Evolutionary conservation across 2,888 invertebrate genomes (phyloP).

Genomic region (Schrankia costaestrigalis): DNA sequence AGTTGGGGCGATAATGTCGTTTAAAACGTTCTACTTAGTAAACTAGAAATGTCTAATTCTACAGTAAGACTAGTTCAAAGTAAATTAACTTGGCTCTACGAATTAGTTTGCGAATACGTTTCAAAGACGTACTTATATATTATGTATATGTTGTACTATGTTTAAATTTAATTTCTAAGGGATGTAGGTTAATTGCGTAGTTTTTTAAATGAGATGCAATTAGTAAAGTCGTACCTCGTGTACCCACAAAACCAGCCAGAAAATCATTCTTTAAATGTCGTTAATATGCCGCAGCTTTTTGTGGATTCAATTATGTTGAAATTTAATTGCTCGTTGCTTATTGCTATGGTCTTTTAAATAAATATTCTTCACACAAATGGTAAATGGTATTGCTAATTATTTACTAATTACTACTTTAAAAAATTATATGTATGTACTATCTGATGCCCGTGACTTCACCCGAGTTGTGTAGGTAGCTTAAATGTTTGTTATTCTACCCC

Average conservation of each 20-base stretch:
- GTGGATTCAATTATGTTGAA: background rate
- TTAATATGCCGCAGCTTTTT: conserved; percentile 31
- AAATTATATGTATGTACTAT: too few relatives aligned
- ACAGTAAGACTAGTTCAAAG: conserved; percentile 26
- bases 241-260: conserved; percentile 41
- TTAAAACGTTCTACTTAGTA: conserved; percentile 16
- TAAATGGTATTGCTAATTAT: too few relatives aligned
- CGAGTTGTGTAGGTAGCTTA: too few relatives aligned
- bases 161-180: conserved; percentile 34
- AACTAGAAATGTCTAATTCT: conserved; percentile 21
- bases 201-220: conserved; percentile 66
- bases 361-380: too few relatives aligned
- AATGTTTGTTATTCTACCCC: too few relatives aligned
- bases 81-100: conserved; percentile 26
- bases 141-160: conserved; percentile 13
- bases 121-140: conserved; percentile 28
- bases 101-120: conserved; percentile 26
- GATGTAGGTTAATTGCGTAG: conserved; percentile 61
- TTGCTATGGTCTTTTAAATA: too few relatives aligned
- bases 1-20: conserved; percentile 10
- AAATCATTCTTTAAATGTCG: conserved; percentile 41
- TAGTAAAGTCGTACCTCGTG: conserved; percentile 46
- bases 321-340: too few relatives aligned
- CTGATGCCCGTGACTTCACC: too few relatives aligned
- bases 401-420: too few relatives aligned